A percentile compares a stretch with the other conserved stretches of the same genome.
phyloP scores from a whole-genome alignment of 1,140 invertebrate species.

The Phthorimaea operculella region DNA sequence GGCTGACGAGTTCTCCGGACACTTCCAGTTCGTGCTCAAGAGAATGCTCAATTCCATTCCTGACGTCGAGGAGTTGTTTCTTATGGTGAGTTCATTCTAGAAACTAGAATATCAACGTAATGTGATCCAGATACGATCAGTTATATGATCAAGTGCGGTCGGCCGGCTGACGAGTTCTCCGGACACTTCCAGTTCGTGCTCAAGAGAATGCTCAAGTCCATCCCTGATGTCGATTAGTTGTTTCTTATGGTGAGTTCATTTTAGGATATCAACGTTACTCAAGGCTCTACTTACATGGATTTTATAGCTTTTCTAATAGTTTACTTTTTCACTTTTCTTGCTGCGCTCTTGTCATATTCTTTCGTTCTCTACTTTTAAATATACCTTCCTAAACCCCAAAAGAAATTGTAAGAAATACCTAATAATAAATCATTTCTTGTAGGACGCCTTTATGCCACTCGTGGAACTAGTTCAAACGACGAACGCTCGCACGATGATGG shows the following conservation, averaged over 20 bases:
- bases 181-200: constrained; percentile 81
- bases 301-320: too few species aligned
- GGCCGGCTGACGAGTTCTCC: constrained; percentile 82
- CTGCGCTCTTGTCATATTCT: too few species aligned
- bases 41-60: constrained; percentile 79
- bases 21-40: constrained; percentile 81
- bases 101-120: not conserved
- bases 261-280: too few species aligned
- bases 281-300: too few species aligned
- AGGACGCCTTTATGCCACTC: constrained; percentile 91
- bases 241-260: constrained; percentile 81
- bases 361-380: too few species aligned
- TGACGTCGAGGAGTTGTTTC: constrained; percentile 81
- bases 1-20: constrained; percentile 81
- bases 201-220: constrained; percentile 78
- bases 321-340: too few species aligned
- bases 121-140: constrained; percentile 88
- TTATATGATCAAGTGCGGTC: constrained; percentile 77
- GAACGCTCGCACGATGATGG: constrained; percentile 82
- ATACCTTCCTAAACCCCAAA: too few species aligned
- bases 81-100: constrained; percentile 73
- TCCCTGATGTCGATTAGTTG: constrained; percentile 79
- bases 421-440: constrained; percentile 25
- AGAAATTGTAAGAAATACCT: too few species aligned
- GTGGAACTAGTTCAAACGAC: constrained; percentile 92